phyloP scores from a whole-genome alignment of 1,140 invertebrate species.

The Aphis gossypii region DNA sequence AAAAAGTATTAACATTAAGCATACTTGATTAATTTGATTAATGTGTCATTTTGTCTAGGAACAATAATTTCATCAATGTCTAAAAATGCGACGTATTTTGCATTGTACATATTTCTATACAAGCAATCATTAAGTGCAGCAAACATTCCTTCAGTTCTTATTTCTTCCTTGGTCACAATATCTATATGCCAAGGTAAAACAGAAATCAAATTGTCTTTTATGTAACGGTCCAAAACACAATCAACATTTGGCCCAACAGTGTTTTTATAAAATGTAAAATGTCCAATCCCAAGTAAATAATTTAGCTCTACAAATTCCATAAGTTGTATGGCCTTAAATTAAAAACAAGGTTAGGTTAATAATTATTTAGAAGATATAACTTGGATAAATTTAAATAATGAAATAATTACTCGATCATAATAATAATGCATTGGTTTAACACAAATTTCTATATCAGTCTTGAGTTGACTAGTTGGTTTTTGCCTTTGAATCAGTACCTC shows the following conservation, averaged over 20 bases:
- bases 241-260: conserved; percentile 79
- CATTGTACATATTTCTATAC: conserved; percentile 85
- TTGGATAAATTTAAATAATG: background rate
- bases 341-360: conserved; percentile 60
- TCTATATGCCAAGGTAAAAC: conserved; percentile 89
- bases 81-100: conserved; percentile 81
- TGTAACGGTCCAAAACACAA: conserved; percentile 80
- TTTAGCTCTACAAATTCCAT: conserved; percentile 94
- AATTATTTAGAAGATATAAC: background rate
- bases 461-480: conserved; percentile 65
- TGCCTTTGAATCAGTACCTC: conserved; percentile 64
- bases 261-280: conserved; percentile 93
- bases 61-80: conserved; percentile 93
- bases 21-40: conserved; percentile 72
- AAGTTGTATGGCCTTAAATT: conserved; percentile 74
- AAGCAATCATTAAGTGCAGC: conserved; percentile 93
- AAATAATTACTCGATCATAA: conserved; percentile 74
- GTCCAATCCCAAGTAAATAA: conserved; percentile 81
- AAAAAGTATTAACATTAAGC: conserved; percentile 55
- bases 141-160: conserved; percentile 90
- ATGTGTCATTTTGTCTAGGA: conserved; percentile 77
- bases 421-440: conserved; percentile 92
- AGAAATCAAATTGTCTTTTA: conserved; percentile 69
- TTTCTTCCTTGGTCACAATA: conserved; percentile 88
- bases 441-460: conserved; percentile 81